Percentiles rank a stretch among this genome's conserved stretches.
phyloP scores from a whole-genome alignment of 2,888 invertebrate genomes.

The Drosophila engyochracea region DNA sequence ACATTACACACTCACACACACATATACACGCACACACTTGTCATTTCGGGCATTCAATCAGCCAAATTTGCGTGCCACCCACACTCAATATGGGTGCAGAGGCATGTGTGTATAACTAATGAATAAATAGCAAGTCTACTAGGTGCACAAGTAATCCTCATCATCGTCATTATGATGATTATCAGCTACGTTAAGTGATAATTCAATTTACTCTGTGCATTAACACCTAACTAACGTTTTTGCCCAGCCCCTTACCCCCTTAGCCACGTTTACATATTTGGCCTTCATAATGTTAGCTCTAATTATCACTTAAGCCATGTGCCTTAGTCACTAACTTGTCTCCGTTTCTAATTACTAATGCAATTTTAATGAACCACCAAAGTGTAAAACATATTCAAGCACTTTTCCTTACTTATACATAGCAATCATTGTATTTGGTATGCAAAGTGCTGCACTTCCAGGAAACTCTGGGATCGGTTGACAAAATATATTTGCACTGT shows the following conservation, averaged over 20 bases:
- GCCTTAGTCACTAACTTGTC: constrained; percentile 11
- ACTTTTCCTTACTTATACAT: constrained; percentile 9
- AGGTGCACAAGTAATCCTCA: constrained; percentile 39
- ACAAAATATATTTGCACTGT: background rate
- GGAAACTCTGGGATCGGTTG: constrained; percentile 6
- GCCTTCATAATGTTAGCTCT: constrained; percentile 33
- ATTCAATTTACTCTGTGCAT: constrained; percentile 74
- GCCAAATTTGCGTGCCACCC: constrained; percentile 45
- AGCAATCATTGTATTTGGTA: constrained; percentile 43
- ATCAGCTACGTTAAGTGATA: constrained; percentile 58
- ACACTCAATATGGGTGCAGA: constrained; percentile 12
- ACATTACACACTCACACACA: constrained; percentile 25
- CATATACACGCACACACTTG: constrained; percentile 14
- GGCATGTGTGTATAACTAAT: constrained; percentile 49
- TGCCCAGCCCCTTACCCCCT: constrained; percentile 29
- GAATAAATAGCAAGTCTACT: constrained; percentile 64
- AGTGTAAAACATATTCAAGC: constrained; percentile 25
- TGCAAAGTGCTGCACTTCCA: constrained; percentile 53
- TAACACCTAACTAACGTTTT: constrained; percentile 73
- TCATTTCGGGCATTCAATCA: constrained; percentile 64
- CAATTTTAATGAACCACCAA: constrained; percentile 62
- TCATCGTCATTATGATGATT: constrained; percentile 15
- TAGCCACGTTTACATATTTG: constrained; percentile 30
- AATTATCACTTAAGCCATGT: constrained; percentile 37
- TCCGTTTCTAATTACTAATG: constrained; percentile 44